Evolutionary conservation across 2,113 vertebrate species (phyloP), one percentile per base, ranked within the genome.

Genomic region (Elachura formosa): DNA sequence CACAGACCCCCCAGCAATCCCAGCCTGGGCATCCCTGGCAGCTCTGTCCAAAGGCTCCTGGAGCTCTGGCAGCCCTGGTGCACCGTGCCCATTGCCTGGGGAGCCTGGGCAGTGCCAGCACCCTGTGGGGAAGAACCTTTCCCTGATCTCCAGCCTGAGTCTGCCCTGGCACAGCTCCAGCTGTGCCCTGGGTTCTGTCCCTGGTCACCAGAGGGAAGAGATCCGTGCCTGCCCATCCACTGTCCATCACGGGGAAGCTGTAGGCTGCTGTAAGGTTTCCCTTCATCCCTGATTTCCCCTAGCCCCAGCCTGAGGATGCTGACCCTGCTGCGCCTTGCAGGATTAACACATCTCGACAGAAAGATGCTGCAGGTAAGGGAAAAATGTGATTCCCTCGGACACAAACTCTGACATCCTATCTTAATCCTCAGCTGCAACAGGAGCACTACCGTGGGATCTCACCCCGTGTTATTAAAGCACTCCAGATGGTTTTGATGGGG

Each of bases 401-500:
- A 93, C 75, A 82, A 58, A 58, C 76, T n/a, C 87, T 51, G 81
- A 73, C 8, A 2, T 82, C 87, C 89, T 56, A 34, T 90, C 84
- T 90, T 93, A 79, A 94, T 86, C 92, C 92, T 56, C 14, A 9
- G 62, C 75, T 25, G 10, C 90, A 45, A 68, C 6, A 24, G 86
- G 20, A 81, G 52, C 12, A 1, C 52, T 79, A 58, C 75, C 64
- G 69, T 38, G n/a, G 84, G 76, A 67, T 68, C 92, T 61, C 64
- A 31, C 84, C 83, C 67, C 4, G 7, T 20, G 43, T 89, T 92
- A 94, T 94, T 93, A 94, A 85, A 94, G 81, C 76, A 43, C 90
- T 97, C 80, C 89, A 91, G 88, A 96, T 89, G 90, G 92, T 93
- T 96, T 96, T 94, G 90, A 76, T 58, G 82, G 89, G 74, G 96